Base-by-base conservation (phyloP, 2,888 invertebrate genomes). In the Bembecia ichneumoniformis region DNA sequence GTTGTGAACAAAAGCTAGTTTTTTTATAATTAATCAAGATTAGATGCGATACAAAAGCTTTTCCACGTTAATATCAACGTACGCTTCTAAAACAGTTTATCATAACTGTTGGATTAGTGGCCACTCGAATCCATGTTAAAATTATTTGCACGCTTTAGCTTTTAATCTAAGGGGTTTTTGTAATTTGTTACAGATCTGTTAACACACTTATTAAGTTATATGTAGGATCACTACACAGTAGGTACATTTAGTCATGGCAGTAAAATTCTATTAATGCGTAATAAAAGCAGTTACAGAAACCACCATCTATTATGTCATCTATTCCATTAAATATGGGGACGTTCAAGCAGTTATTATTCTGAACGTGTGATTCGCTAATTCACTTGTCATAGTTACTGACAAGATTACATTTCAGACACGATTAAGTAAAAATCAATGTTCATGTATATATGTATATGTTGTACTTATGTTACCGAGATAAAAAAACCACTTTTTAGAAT, bases 191-290 rank as follows among this genome's bases (percentile, higher is more conserved):
- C 40, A 13, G 28, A 28, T 28, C 28, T 28, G 28, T 28, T 28
- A 28, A 28, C 28, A 28, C 28, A 28, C 28, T 28, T 28, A 28
- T 28, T 28, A 28, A 28, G 28, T 28, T 28, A n/a, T n/a, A n/a
- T n/a, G n/a, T n/a, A 28, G 28, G 28, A 28, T 28, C 28, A 9
- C 9, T 28, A 28, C 28, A 5, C 28, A 28, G 28, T 28, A 9
- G 20, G 20, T 20, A 20, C 20, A 5, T 20, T 20, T 20, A 20
- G 40, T 40, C 13, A 13, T 13, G 59, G 58, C 59, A 59, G 66
- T 67, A 64, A 73, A 67, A 62, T 51, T 59, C 54, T 70, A 72
- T 71, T 73, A 66, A 69, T 48, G 46, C 28, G 35, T 28, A 36
- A 14, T 40, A 13, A 40, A 40, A 40, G 40, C 13, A n/a, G 40